Conservation (phyloP, 2,113 vertebrate genomes). For the Rhadina sibilatrix region DNA sequence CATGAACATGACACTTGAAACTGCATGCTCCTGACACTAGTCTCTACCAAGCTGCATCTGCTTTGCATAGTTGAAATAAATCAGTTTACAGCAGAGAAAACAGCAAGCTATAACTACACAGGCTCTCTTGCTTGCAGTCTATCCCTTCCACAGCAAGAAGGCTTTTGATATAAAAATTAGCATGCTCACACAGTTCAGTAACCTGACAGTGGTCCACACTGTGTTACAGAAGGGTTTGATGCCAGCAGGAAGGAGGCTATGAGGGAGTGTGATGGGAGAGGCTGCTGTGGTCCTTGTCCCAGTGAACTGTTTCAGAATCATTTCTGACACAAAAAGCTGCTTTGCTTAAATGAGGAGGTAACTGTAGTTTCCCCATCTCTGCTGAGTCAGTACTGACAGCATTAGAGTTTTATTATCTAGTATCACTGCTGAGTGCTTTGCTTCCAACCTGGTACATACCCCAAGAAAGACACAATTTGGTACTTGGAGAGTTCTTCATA, state of each 20-base stretch:
- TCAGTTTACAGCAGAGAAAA: neutral
- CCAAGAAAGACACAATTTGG: constrained; percentile 81
- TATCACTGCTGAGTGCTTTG: neutral
- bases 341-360: neutral
- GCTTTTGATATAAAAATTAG: neutral
- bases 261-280: neutral
- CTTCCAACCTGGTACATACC: constrained; percentile 73
- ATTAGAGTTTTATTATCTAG: neutral
- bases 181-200: neutral
- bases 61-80: neutral
- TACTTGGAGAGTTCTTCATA: constrained; percentile 89
- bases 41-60: neutral
- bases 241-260: neutral
- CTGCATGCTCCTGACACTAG: neutral
- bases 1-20: neutral
- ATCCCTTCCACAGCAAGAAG: neutral
- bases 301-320: neutral
- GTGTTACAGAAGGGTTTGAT: neutral
- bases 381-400: neutral
- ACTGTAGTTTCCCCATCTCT: neutral
- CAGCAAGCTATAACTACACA: neutral
- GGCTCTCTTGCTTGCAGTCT: neutral
- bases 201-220: neutral
- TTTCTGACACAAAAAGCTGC: neutral
- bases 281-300: neutral